Evolutionary conservation across 2,113 vertebrate genomes (phyloP).

Genomic region (Himantopus leucocephalus): DNA sequence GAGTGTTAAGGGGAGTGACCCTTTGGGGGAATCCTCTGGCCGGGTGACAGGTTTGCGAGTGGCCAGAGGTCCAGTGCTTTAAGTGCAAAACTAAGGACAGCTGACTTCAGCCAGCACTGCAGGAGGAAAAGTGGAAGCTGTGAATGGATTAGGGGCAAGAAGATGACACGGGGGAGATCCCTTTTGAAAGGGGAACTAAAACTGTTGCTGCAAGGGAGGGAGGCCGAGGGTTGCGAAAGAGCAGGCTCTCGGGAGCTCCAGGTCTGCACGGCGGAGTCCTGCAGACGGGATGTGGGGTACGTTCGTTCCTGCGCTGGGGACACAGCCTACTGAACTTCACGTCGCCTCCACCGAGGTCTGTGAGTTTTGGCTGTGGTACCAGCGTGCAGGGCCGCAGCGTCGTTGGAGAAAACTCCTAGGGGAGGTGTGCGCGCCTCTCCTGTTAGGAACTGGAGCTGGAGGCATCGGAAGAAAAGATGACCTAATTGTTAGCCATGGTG

Average conservation of each 20-base stretch:
- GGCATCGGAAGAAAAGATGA: not conserved
- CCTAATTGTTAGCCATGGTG: not conserved
- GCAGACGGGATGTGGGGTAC: not conserved
- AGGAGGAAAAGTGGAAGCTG: not conserved
- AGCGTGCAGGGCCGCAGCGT: not conserved
- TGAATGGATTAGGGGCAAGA: not conserved
- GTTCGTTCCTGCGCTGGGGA: not conserved
- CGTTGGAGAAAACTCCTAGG: not conserved
- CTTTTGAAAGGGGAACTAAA: not conserved
- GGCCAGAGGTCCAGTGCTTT: not conserved
- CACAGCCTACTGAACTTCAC: not conserved
- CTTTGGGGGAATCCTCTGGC: not conserved
- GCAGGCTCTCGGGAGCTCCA: not conserved
- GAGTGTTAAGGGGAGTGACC: not conserved
- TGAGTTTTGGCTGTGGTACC: not conserved
- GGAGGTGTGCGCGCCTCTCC: not conserved
- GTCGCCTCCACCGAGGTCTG: accelerated
- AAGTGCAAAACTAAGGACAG: not conserved
- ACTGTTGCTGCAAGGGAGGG: not conserved
- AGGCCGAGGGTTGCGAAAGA: not conserved
- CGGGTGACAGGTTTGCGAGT: not conserved
- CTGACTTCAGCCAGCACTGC: not conserved
- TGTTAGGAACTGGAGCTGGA: not conserved
- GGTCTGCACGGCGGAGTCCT: not conserved
- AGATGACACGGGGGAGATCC: too few species aligned